phyloP scores from a whole-genome alignment of 2,888 invertebrate species.

The Nymphalis urticae region DNA sequence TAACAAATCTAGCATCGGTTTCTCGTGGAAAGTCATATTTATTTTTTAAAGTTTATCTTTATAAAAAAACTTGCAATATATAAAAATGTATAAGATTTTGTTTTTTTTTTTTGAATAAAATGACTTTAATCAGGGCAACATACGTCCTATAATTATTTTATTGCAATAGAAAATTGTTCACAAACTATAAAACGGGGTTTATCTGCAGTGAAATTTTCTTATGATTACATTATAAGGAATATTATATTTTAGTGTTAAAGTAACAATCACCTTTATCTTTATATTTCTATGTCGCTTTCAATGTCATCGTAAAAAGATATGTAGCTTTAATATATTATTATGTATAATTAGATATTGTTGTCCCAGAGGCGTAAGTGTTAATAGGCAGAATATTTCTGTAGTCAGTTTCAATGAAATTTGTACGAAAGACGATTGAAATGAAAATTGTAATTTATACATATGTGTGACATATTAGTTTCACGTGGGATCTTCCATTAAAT shows the following conservation, averaged over 20 bases:
- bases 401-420: conserved; percentile 6
- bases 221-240: conserved; percentile 75
- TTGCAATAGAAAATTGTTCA: conserved; percentile 44
- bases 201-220: conserved; percentile 71
- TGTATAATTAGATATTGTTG: conserved; percentile 36
- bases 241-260: conserved; percentile 72
- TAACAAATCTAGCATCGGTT: too few relatives aligned
- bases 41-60: too few relatives aligned
- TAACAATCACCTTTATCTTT: conserved; percentile 52
- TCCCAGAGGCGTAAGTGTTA: conserved; percentile 21
- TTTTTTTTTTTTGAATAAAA: too few relatives aligned
- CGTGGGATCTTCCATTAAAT: background rate
- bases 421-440: background rate
- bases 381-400: conserved; percentile 7
- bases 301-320: conserved; percentile 56
- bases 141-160: background rate
- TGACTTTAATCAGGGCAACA: too few relatives aligned
- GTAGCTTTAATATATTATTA: conserved; percentile 45
- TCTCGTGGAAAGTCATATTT: too few relatives aligned
- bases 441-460: background rate
- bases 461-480: background rate
- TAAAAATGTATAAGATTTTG: too few relatives aligned
- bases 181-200: conserved; percentile 43
- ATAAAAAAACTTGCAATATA: too few relatives aligned
- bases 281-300: conserved; percentile 77